phyloP scores from a whole-genome alignment of 2,797 vertebrate species.

The Morus bassanus region DNA sequence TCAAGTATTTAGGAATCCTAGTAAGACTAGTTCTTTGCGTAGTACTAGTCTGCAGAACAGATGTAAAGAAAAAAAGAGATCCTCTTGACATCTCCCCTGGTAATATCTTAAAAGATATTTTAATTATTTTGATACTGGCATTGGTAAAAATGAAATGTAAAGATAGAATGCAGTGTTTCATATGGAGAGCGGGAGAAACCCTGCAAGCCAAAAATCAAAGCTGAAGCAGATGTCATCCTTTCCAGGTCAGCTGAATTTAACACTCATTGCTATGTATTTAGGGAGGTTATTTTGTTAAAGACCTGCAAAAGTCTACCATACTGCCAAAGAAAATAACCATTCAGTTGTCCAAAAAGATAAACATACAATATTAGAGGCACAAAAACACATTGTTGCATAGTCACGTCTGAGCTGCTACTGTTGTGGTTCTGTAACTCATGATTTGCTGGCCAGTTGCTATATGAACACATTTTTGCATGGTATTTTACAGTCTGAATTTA shows the following conservation, averaged over 20 bases:
- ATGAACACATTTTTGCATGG: neutral
- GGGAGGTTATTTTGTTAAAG: slow-evolving; percentile 21
- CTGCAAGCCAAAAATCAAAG: neutral
- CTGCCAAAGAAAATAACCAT: slow-evolving; percentile 34
- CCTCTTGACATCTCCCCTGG: neutral
- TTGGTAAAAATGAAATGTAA: neutral
- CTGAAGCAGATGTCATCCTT: slow-evolving; percentile 47
- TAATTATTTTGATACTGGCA: neutral
- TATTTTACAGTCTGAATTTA: neutral
- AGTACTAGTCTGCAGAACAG: neutral
- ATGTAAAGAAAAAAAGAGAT: neutral
- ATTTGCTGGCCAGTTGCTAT: neutral
- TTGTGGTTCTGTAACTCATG: neutral
- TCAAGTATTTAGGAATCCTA: neutral
- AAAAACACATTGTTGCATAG: neutral
- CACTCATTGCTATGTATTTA: neutral
- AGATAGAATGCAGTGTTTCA: neutral
- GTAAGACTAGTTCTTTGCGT: neutral
- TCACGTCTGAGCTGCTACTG: neutral
- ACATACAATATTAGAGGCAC: neutral
- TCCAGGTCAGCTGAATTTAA: slow-evolving; percentile 28
- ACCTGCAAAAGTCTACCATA: neutral
- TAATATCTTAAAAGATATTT: neutral
- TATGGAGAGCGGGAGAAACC: neutral
- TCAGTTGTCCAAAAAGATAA: slow-evolving; percentile 33